phyloP scores from a whole-genome alignment of 64 coral and sea anemone species.

The Stylophora pistillata region DNA sequence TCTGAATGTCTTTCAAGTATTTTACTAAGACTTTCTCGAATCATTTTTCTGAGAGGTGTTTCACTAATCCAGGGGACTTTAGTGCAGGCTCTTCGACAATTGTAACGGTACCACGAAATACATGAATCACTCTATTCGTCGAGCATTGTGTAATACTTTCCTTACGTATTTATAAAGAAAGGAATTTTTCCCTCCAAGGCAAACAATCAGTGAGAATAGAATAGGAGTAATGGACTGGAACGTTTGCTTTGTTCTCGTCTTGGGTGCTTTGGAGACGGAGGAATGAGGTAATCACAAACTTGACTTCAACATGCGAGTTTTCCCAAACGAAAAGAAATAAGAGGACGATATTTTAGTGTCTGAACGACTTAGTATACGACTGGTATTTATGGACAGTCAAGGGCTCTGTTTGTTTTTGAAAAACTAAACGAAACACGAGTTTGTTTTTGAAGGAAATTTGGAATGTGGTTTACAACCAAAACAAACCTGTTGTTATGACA shows the following conservation, averaged over 20 bases:
- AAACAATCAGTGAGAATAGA: not conserved
- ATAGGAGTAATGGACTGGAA: conserved; percentile 22
- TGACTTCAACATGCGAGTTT: not conserved
- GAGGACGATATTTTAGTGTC: not conserved
- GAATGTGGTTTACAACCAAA: conserved; percentile 40
- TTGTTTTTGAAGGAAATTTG: conserved; percentile 18
- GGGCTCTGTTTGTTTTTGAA: conserved; percentile 18
- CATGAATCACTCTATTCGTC: not conserved
- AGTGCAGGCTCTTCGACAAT: no score
- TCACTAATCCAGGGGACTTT: no score
- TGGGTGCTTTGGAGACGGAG: not conserved
- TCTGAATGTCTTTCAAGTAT: no score
- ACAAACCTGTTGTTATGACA: conserved; percentile 20
- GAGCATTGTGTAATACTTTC: not conserved
- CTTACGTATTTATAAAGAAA: conserved; percentile 12
- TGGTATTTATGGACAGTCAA: not conserved
- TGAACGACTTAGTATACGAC: not conserved
- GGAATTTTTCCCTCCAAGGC: not conserved
- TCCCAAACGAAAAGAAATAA: not conserved
- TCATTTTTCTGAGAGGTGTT: no score
- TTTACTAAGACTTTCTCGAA: no score
- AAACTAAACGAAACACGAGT: conserved; percentile 6
- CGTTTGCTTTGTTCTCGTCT: conserved; percentile 6
- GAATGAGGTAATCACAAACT: not conserved
- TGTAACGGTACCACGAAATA: not conserved